These are phyloP conservation scores for Gavia stellata DNA, from an alignment of 2,113 vertebrate genomes.

Conservation along the genomic window DNA sequence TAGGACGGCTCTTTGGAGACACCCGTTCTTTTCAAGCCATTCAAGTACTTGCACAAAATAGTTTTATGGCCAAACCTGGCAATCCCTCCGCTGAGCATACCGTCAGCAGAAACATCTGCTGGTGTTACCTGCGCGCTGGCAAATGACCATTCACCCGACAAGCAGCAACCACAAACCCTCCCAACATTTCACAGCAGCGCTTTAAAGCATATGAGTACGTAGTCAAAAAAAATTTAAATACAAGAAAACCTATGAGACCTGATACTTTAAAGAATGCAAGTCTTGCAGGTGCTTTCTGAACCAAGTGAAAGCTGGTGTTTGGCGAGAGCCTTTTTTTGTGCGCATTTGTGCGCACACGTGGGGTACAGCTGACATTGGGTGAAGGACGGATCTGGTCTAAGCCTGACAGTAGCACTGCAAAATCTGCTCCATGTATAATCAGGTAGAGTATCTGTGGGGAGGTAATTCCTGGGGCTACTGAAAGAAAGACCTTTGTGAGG, in stretches of 20 bases:
- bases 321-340: not conserved
- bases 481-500: not conserved
- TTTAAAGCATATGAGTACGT: not conserved
- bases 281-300: not conserved
- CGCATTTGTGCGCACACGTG: fast-evolving
- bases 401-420: not conserved
- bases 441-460: not conserved
- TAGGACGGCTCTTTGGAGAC: not conserved
- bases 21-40: not conserved
- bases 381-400: not conserved
- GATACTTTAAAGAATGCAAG: not conserved
- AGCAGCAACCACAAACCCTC: not conserved
- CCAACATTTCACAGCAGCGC: not conserved
- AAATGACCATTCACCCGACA: not conserved
- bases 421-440: not conserved
- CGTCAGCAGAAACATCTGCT: not conserved
- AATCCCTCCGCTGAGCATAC: not conserved
- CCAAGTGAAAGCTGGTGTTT: not conserved
- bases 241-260: not conserved
- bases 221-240: not conserved
- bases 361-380: not conserved
- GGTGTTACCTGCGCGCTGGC: not conserved
- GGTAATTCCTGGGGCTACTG: not conserved
- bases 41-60: not conserved
- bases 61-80: not conserved